These are phyloP conservation scores for Stichopus horrens DNA, from an alignment of 53 echinoderm and acorn worm genomes.

Conservation along the genomic window DNA sequence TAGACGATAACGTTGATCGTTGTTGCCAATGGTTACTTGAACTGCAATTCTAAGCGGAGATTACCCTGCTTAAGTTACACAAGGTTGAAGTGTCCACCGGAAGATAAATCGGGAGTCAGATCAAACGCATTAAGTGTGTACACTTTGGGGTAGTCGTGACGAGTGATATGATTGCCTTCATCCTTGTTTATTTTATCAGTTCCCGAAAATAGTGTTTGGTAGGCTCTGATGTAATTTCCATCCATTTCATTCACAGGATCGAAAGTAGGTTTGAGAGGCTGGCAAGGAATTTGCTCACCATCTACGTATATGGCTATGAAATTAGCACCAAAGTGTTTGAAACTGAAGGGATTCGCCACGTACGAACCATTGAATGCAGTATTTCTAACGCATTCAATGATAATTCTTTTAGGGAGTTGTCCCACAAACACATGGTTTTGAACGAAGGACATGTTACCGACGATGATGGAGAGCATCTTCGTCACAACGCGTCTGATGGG, in stretches of 20 bases:
- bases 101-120: constrained; percentile 50
- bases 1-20: constrained; percentile 58
- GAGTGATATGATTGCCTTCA: constrained; percentile 55
- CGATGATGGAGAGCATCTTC: constrained; percentile 58
- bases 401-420: constrained; percentile 63
- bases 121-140: constrained; percentile 65
- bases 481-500: constrained; percentile 54
- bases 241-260: background rate
- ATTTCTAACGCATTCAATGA: constrained; percentile 57
- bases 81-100: constrained; percentile 43
- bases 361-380: constrained; percentile 64
- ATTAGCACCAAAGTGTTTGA: constrained; percentile 60
- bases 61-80: constrained; percentile 41
- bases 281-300: constrained; percentile 62
- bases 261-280: constrained; percentile 61
- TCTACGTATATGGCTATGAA: constrained; percentile 55
- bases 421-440: constrained; percentile 62
- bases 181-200: constrained; percentile 62
- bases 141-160: constrained; percentile 57
- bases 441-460: constrained; percentile 56
- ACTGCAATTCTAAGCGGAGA: constrained; percentile 53
- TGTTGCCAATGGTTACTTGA: constrained; percentile 28
- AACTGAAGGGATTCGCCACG: constrained; percentile 65
- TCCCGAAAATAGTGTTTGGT: constrained; percentile 53
- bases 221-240: constrained; percentile 17